phyloP scores from a whole-genome alignment of 2,797 vertebrate species.

The Tangara arthus region DNA sequence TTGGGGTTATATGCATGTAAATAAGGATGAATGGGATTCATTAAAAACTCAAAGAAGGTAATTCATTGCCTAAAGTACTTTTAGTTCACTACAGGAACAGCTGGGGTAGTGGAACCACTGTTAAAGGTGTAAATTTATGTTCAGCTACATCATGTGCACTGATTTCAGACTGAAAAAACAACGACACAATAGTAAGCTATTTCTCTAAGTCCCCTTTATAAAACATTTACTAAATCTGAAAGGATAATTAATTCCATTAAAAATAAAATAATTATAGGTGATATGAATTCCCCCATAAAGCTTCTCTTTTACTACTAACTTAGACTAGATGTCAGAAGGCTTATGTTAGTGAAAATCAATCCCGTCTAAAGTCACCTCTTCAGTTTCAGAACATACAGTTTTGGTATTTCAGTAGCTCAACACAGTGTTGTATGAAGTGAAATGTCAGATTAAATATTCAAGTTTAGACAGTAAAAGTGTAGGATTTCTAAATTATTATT shows the following conservation, averaged over 20 bases:
- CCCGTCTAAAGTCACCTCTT: neutral
- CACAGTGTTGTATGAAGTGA: neutral
- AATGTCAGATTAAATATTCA: neutral
- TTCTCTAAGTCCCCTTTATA: neutral
- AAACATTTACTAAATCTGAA: neutral
- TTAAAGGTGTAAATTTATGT: neutral
- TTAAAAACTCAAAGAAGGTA: neutral
- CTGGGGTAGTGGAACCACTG: neutral
- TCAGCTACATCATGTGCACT: neutral
- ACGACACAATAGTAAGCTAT: neutral
- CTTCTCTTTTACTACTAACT: neutral
- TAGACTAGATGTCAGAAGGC: neutral
- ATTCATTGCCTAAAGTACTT: neutral
- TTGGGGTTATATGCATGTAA: neutral
- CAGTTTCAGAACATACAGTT: neutral
- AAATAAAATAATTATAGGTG: neutral
- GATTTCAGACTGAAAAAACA: neutral
- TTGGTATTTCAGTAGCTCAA: neutral
- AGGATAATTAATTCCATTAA: neutral
- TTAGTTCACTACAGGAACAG: neutral
- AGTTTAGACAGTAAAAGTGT: neutral
- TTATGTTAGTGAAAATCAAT: neutral
- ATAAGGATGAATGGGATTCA: neutral
- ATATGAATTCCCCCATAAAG: neutral
- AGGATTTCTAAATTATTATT: neutral